These are phyloP conservation scores for Chelidonichthys spinosus DNA, from an alignment of 2,797 vertebrate species.

Conservation along the genomic window DNA sequence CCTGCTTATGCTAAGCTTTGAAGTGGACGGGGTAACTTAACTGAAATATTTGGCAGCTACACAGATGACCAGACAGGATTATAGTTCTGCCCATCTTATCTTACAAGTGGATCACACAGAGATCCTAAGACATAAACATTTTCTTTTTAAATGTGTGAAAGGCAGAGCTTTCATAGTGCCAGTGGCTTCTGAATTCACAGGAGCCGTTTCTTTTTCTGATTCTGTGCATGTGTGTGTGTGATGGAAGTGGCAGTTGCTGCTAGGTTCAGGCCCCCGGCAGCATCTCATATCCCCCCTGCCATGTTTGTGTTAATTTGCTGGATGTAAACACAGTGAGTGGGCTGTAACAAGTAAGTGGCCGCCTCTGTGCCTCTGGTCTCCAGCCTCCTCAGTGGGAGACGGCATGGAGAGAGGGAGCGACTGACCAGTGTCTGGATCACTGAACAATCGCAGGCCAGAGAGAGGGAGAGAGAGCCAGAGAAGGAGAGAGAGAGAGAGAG, in stretches of 20 bases:
- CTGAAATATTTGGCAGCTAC: slow-evolving; percentile 28
- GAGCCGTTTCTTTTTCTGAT: neutral
- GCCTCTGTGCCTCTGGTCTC: slow-evolving; percentile 56
- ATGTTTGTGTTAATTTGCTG: slow-evolving; percentile 75
- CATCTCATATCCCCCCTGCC: slow-evolving; percentile 57
- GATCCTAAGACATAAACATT: neutral
- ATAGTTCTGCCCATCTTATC: slow-evolving; percentile 16
- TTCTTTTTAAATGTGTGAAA: neutral
- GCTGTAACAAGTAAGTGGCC: slow-evolving; percentile 58
- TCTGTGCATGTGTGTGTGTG: slow-evolving; percentile 8
- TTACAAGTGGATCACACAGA: slow-evolving; percentile 13
- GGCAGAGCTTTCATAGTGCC: neutral
- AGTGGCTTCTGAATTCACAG: slow-evolving; percentile 2
- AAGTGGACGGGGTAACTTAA: slow-evolving; percentile 30
- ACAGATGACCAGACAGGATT: slow-evolving; percentile 24
- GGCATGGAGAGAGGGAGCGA: slow-evolving; percentile 46
- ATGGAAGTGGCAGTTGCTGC: slow-evolving; percentile 48
- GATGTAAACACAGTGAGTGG: slow-evolving; percentile 73
- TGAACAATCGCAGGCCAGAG: slow-evolving; percentile 70
- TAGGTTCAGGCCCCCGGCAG: slow-evolving; percentile 56
- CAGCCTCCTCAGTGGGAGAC: slow-evolving; percentile 55
- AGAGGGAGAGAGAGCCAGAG: slow-evolving; percentile 46
- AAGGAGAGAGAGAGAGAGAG: slow-evolving; percentile 27
- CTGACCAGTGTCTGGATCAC: slow-evolving; percentile 69
- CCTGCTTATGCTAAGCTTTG: slow-evolving; percentile 39